Evolutionary conservation across 2,888 invertebrate genomes (phyloP).

Genomic region (Neoitamus cyanurus): DNA sequence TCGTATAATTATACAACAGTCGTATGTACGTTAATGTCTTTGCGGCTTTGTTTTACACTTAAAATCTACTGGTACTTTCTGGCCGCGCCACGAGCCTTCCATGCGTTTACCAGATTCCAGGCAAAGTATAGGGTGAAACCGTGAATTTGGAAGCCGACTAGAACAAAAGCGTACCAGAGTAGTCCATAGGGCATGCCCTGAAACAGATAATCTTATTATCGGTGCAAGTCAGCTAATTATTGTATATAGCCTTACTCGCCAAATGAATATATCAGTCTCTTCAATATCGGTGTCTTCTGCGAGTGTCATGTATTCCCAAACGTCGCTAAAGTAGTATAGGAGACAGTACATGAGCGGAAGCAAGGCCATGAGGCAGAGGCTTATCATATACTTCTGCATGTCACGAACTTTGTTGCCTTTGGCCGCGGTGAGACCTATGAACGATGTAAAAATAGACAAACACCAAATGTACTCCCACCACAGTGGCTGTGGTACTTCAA

Average conservation of each 20-base stretch:
- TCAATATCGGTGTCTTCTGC: slow-evolving; percentile 64
- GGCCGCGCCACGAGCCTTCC: slow-evolving; percentile 79
- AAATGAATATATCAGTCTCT: slow-evolving; percentile 76
- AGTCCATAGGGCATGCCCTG: slow-evolving; percentile 92
- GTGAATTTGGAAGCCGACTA: slow-evolving; percentile 89
- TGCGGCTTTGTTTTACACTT: slow-evolving; percentile 14
- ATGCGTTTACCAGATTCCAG: slow-evolving; percentile 82
- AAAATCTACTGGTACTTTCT: slow-evolving; percentile 74
- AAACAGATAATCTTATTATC: slow-evolving; percentile 57
- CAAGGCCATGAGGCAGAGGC: slow-evolving; percentile 81
- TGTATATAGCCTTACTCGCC: slow-evolving; percentile 76
- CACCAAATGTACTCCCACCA: slow-evolving; percentile 96
- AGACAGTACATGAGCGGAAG: slow-evolving; percentile 85
- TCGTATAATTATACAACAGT: slow-evolving; percentile 21
- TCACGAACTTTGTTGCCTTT: slow-evolving; percentile 83
- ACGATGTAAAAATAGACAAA: slow-evolving; percentile 82
- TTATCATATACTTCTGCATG: slow-evolving; percentile 83
- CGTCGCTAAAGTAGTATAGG: slow-evolving; percentile 84
- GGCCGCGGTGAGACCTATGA: slow-evolving; percentile 87
- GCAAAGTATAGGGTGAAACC: slow-evolving; percentile 87
- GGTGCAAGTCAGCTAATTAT: not conserved
- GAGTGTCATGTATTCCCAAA: slow-evolving; percentile 79
- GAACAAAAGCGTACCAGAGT: slow-evolving; percentile 91
- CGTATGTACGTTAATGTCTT: slow-evolving; percentile 58
- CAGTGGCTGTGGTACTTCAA: slow-evolving; percentile 85